Evolutionary conservation across 1,140 invertebrate species (phyloP).

Genomic region (Drosophila athabasca): DNA sequence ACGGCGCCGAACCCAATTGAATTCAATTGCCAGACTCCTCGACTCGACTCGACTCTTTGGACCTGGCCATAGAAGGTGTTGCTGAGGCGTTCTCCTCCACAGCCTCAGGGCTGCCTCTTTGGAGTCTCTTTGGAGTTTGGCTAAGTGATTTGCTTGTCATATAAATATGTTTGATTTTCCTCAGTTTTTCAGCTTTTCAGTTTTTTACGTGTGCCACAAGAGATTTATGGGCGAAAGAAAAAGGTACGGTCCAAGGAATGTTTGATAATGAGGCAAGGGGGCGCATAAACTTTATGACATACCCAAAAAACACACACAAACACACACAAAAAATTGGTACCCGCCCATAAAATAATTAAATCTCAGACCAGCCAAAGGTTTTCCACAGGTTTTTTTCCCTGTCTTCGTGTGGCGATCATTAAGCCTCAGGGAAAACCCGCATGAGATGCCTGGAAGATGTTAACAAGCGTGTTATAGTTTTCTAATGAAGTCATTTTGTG

Average conservation of each 20-base stretch:
- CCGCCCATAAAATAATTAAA: constrained; percentile 70
- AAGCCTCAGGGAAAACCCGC: constrained; percentile 39
- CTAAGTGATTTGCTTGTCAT: constrained; percentile 75
- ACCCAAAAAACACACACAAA: constrained; percentile 9
- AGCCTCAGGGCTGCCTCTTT: no score
- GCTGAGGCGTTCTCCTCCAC: constrained; percentile 12
- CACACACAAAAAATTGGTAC: no score
- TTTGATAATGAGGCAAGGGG: constrained; percentile 36
- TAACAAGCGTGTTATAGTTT: constrained; percentile 80
- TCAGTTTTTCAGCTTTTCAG: constrained; percentile 5
- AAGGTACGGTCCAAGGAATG: constrained; percentile 12
- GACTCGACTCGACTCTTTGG: no score
- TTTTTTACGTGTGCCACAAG: not conserved
- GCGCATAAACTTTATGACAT: constrained; percentile 38
- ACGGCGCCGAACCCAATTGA: constrained; percentile 61
- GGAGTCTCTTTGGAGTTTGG: constrained; percentile 36
- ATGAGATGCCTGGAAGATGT: constrained; percentile 50
- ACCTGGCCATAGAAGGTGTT: constrained; percentile 52
- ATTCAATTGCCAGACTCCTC: constrained; percentile 66
- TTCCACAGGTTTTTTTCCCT: not conserved
- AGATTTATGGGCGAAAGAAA: constrained; percentile 34
- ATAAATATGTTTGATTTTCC: constrained; percentile 58
- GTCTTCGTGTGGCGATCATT: constrained; percentile 46
- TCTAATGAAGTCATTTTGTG: constrained; percentile 77
- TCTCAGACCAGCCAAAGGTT: constrained; percentile 29